These are phyloP conservation scores for Campoletis sonorensis DNA, from an alignment of 1,140 invertebrate species.

Conservation along the genomic window DNA sequence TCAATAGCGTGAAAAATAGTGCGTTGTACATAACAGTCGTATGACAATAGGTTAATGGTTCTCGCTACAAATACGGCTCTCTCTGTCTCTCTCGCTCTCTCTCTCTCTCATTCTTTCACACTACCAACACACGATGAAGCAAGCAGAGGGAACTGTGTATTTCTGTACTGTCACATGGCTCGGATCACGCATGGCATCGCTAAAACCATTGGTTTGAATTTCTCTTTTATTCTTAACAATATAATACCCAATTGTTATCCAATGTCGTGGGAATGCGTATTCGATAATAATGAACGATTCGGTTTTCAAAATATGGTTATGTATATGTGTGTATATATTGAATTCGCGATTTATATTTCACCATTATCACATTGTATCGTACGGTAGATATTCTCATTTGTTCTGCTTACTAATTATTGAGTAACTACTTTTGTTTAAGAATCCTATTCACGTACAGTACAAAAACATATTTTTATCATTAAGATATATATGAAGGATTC, in stretches of 20 bases:
- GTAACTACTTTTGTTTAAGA: too few relatives aligned
- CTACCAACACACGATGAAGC: too few relatives aligned
- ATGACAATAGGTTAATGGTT: constrained; percentile 29
- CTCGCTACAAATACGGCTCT: constrained; percentile 19
- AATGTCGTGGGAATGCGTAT: constrained; percentile 16
- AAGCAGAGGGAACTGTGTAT: background rate
- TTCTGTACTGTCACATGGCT: background rate
- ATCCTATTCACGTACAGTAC: too few relatives aligned
- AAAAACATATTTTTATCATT: too few relatives aligned
- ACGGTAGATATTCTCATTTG: too few relatives aligned
- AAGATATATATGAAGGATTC: too few relatives aligned
- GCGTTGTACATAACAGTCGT: constrained; percentile 15
- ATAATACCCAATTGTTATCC: constrained; percentile 15
- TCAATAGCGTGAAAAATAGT: constrained; percentile 41
- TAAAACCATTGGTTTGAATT: constrained; percentile 33
- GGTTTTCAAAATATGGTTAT: background rate
- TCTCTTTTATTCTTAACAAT: constrained; percentile 25
- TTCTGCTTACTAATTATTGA: too few relatives aligned
- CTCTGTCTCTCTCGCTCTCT: too few relatives aligned
- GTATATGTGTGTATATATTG: too few relatives aligned
- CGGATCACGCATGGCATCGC: constrained; percentile 6
- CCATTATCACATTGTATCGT: too few relatives aligned
- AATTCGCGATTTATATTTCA: too few relatives aligned
- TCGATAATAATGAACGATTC: constrained; percentile 1
- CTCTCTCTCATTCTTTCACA: too few relatives aligned